Evolutionary conservation across 2,888 invertebrate species (phyloP), one percentile per base, ranked within the genome.

Genomic region (Agrotis clavis): DNA sequence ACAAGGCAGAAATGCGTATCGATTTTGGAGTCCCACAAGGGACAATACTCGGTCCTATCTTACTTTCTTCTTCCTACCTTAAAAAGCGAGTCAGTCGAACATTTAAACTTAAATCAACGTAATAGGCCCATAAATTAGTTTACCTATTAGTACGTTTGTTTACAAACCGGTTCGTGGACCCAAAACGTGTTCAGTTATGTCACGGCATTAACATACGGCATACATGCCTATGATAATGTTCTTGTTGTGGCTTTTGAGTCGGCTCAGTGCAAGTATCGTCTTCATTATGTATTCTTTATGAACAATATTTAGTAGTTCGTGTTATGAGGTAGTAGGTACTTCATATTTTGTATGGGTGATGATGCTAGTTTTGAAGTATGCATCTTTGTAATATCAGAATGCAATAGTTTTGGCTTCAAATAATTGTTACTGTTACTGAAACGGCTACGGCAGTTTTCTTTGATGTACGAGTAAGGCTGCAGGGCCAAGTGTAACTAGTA

Each of bases 81-180:
- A 50, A 59, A 63, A 63, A 45, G 45, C 56, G 56, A 73, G 11
- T 50, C 53, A n/a, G 19, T 82, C 11, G 30, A 68, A 68, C 35
- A n/a, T 62, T 57, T 57, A 25, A 63, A 73, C 59, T 73, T 68
- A 66, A 81, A 67, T 60, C 61, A 68, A 64, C 41, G 25, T 67
- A 73, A 67, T 67, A 53, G 60, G 60, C 54, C 57, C 47, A 59
- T 45, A 74, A 41, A 70, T 74, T 78, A 70, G 30, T 57, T 62
- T 30, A 66, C 25, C 19, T 51, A 65, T 72, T 71, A 60, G 71
- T 66, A 48, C n/a, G 59, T 82, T 79, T 90, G 90, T 89, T 90
- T 88, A 90, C 86, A 82, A 81, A 85, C 77, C 85, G 77, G 91
- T 89, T 89, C 87, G 68, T 86, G 80, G 87, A 89, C 88, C 88